These are phyloP conservation scores for Blera fallax DNA, from an alignment of 2,888 invertebrate genomes.

Conservation along the genomic window DNA sequence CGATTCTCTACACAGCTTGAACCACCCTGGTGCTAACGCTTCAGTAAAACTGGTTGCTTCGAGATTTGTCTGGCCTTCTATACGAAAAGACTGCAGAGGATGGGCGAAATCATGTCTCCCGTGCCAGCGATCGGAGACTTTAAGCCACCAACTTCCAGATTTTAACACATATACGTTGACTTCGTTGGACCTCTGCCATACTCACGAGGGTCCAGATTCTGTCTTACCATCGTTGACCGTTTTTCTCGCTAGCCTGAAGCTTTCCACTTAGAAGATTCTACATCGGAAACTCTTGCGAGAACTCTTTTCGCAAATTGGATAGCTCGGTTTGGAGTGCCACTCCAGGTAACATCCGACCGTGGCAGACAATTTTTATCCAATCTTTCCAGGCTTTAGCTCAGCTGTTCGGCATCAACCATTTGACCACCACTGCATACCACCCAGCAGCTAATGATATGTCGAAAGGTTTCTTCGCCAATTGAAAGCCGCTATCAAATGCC, in stretches of 20 bases:
- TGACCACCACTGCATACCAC: not conserved
- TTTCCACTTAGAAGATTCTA: not conserved
- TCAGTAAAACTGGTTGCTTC: not conserved
- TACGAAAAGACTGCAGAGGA: not conserved
- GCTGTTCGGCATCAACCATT: not conserved
- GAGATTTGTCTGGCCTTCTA: not conserved
- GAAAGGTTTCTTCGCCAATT: not conserved
- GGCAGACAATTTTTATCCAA: not conserved
- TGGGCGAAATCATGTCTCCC: not conserved
- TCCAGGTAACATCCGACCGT: too few relatives aligned
- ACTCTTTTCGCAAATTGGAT: too few relatives aligned
- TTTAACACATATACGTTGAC: not conserved
- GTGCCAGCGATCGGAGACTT: constrained; percentile 33
- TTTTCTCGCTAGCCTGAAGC: not conserved
- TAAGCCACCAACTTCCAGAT: not conserved
- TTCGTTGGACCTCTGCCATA: not conserved
- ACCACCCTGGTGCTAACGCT: not conserved
- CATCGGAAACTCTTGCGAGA: not conserved
- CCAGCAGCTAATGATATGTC: not conserved
- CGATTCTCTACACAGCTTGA: not conserved
- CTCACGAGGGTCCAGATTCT: not conserved
- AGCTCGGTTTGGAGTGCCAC: too few relatives aligned
- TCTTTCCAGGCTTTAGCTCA: not conserved
- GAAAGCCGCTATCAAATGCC: not conserved
- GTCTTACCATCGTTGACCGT: not conserved